Base-by-base conservation (phyloP, 2,888 invertebrate genomes). In the Electrophaes corylata region DNA sequence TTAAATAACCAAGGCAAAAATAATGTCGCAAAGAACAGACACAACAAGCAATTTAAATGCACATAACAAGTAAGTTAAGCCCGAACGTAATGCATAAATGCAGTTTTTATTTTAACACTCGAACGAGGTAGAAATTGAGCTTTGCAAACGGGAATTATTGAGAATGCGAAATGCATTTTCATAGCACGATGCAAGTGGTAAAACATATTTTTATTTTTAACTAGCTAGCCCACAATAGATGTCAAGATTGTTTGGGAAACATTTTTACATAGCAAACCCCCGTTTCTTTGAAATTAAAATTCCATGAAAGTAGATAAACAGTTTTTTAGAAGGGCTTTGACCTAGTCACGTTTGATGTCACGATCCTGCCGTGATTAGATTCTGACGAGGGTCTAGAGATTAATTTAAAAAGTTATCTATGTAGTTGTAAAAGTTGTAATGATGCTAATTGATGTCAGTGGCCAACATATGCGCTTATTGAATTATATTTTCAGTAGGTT, bases 341-440 rank as follows among this genome's bases (percentile, higher is more conserved):
- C 26, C 10, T 10, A 29, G 26, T 29, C 26, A 29, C 26, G 35
- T 44, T 44, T 45, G 55, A 52, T 46, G 60, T 43, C 57, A 45
- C 26, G 48, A 57, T 57, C 39, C 20, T 31, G 44, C 6, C 41
- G 33, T 20, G 46, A 33, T 33, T 33, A 20, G 12, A 33, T 46
- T 33, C 33, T 54, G 63, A 63, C 47, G 59, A 62, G 60, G 60
- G 63, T 60, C 33, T 18, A 10, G 11, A 26, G 51, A 51, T 49
- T 51, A 49, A 49, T 54, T 53, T 54, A 35, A 29, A 29, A 10
- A 10, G 10, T 29, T n/a, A 10, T 6, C 10, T 29, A 10, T 8
- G 6, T 29, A 29, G 10, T 10, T 29, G 23, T 23, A 23, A 23
- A 23, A 29, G 26, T 29, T 29, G 26, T 10, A 10, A 29, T 10